Evolutionary conservation across 2,797 vertebrate species (phyloP), one percentile per base, ranked within the genome.

Genomic region (Melanogrammus aeglefinus): DNA sequence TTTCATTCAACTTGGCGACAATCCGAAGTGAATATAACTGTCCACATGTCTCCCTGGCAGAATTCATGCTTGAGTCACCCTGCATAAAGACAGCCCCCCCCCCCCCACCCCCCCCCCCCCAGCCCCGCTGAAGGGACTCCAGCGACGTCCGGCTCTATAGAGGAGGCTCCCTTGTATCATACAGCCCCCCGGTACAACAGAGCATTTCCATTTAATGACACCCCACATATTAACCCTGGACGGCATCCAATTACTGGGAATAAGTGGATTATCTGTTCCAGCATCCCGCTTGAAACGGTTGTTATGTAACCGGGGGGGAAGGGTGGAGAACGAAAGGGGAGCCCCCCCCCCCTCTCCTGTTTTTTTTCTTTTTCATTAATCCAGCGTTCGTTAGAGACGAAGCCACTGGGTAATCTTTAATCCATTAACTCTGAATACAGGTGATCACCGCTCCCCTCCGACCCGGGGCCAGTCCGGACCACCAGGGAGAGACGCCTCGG

Each of bases 191-290:
- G 91, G 97, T 96, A 98, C 96, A 99, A 97, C 95, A 95, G 95
- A 95, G 97, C 96, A 96, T 98, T 98, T 98, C 97, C 97, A 98
- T 98, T 97, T 98, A 97, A 98, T 96, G 95, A 97, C 96, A 97
- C 96, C 96, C 96, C 96, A 96, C 95, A 96, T 97, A 98, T 99
- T 98, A 99, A 98, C 96, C 96, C 95, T 92, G 96, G 95, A 96
- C 96, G 96, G 96, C 96, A 97, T 97, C 96, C 97, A 99, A 98
- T 99, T 98, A 99, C 97, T 97, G 88, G 86, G 95, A 97, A 97
- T 96, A 96, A 98, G 95, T 96, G 96, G 97, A 97, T 97, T 96
- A 97, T 97, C 96, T 96, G 95, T 95, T 96, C 96, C 95, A 95
- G 95, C 95, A 94, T 96, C 95, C 95, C 96, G 96, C 97, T 96